A percentile compares a stretch with the other conserved stretches of the same genome.
phyloP scores from a whole-genome alignment of 2,797 vertebrate genomes.

The Anguilla pacifica region DNA sequence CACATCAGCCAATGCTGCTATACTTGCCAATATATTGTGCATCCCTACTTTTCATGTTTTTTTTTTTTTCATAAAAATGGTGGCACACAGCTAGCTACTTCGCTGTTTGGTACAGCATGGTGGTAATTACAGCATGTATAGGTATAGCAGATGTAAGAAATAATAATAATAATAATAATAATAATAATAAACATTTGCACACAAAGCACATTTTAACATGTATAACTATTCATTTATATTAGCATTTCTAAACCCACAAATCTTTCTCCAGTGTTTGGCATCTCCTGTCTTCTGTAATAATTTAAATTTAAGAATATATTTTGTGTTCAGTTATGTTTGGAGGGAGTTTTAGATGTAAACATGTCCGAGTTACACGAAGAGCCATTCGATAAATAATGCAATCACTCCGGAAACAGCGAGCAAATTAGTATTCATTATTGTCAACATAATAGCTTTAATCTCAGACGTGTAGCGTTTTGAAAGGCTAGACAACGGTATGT shows the following conservation, averaged over 20 bases:
- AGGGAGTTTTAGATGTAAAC: background rate
- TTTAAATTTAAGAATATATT: background rate
- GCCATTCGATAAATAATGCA: slow-evolving; percentile 13
- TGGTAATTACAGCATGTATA: too few relatives aligned
- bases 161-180: too few relatives aligned
- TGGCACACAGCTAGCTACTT: too few relatives aligned
- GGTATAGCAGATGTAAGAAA: too few relatives aligned
- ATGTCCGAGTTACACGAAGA: background rate
- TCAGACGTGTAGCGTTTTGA: background rate
- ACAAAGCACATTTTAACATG: too few relatives aligned
- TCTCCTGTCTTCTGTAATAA: background rate
- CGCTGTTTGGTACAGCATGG: too few relatives aligned
- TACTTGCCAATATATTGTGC: too few relatives aligned
- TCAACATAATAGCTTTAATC: slow-evolving; percentile 12
- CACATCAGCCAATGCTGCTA: too few relatives aligned
- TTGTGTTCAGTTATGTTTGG: background rate
- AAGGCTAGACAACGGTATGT: background rate
- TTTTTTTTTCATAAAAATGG: too few relatives aligned
- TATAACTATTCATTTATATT: background rate
- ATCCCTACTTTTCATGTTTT: too few relatives aligned
- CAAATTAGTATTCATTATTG: slow-evolving; percentile 13
- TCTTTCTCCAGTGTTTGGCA: background rate
- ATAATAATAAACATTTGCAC: too few relatives aligned
- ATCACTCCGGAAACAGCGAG: background rate
- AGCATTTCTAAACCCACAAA: too few relatives aligned